phyloP scores from a whole-genome alignment of 2,797 vertebrate genomes.

The Cottoperca gobio region DNA sequence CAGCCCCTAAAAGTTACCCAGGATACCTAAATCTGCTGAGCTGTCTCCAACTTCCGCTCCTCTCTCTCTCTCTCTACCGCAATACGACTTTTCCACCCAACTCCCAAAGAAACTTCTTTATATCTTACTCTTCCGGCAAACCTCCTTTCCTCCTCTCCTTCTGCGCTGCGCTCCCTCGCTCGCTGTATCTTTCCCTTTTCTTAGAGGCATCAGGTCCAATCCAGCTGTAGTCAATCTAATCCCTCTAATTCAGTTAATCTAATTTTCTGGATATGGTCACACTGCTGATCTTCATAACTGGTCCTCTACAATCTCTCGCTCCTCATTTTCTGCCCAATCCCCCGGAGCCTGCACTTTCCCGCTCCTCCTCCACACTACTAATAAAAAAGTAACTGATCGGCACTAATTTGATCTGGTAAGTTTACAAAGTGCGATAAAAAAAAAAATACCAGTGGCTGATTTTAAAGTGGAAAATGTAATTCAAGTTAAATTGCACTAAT shows the following conservation, averaged over 20 bases:
- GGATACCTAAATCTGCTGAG: conserved; percentile 79
- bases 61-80: conserved; percentile 72
- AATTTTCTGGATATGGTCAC: conserved; percentile 74
- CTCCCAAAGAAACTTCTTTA: conserved; percentile 67
- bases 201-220: conserved; percentile 66
- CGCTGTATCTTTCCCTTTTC: conserved; percentile 49
- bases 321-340: conserved; percentile 52
- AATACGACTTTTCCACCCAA: conserved; percentile 73
- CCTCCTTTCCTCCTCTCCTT: conserved; percentile 16
- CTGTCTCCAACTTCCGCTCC: conserved; percentile 61
- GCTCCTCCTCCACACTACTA: conserved; percentile 34
- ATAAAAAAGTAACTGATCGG: conserved; percentile 40
- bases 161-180: not conserved
- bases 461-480: not conserved
- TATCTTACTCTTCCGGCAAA: conserved; percentile 46
- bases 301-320: conserved; percentile 47
- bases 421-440: conserved; percentile 1
- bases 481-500: not conserved
- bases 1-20: conserved; percentile 76
- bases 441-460: not conserved
- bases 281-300: conserved; percentile 63
- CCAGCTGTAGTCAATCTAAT: conserved; percentile 76
- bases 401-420: conserved; percentile 27
- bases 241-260: conserved; percentile 81
- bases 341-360: conserved; percentile 37